These are phyloP conservation scores for Euglossa dilemma DNA, from an alignment of 1,140 invertebrate species.

Conservation along the genomic window DNA sequence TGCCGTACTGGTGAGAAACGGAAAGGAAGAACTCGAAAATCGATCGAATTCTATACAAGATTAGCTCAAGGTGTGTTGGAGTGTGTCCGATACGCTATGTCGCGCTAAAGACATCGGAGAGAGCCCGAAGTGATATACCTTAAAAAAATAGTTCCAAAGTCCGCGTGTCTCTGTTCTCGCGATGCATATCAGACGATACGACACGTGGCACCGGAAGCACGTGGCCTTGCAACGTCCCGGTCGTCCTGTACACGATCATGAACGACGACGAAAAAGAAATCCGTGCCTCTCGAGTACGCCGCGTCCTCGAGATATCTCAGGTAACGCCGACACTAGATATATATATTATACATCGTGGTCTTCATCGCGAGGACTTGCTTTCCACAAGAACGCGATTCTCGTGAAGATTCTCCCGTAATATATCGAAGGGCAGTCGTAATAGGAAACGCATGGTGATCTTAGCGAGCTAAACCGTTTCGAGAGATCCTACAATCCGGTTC, in stretches of 20 bases:
- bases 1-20: conserved; percentile 53
- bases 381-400: background rate
- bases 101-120: background rate
- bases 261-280: conserved; percentile 23
- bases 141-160: conserved; percentile 52
- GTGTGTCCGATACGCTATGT: background rate
- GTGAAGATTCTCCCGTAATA: background rate
- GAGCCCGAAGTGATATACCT: conserved; percentile 2
- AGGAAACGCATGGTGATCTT: background rate
- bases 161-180: conserved; percentile 28
- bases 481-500: no score
- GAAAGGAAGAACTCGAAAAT: conserved; percentile 48
- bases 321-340: conserved; percentile 18
- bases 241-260: background rate
- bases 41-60: conserved; percentile 46
- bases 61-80: conserved; percentile 21
- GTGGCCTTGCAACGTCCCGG: background rate
- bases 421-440: background rate
- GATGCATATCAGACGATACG: conserved; percentile 22
- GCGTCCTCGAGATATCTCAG: background rate
- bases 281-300: background rate
- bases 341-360: background rate
- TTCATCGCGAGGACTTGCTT: no score
- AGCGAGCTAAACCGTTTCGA: background rate
- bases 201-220: conserved; percentile 39